phyloP scores from a whole-genome alignment of 1,140 invertebrate genomes.

The Microvelia longipes region DNA sequence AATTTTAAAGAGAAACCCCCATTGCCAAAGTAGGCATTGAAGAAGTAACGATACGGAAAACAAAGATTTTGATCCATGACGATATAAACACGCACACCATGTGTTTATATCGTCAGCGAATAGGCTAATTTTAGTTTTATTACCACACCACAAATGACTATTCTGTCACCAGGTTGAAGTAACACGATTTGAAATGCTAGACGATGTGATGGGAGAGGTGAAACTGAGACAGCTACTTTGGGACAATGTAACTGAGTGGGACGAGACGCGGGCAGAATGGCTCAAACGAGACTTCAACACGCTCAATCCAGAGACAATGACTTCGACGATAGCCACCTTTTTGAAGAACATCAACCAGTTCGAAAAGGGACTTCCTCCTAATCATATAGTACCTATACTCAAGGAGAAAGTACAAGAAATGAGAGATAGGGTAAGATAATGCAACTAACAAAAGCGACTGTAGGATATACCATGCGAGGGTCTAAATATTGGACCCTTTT shows the following conservation, averaged over 20 bases:
- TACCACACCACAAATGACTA: no score
- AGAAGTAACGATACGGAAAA: no score
- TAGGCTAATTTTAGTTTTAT: no score
- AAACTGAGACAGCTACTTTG: constrained; percentile 61
- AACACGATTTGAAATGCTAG: constrained; percentile 59
- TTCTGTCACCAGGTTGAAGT: constrained; percentile 66
- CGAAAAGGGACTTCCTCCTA: constrained; percentile 39
- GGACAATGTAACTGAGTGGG: constrained; percentile 58
- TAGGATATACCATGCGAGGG: no score
- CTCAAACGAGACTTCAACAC: constrained; percentile 46
- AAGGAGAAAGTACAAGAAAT: constrained; percentile 60
- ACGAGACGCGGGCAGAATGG: constrained; percentile 41
- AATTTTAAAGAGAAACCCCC: no score
- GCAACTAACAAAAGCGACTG: no score
- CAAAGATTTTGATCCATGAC: no score
- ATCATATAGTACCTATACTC: constrained; percentile 55
- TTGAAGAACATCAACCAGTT: constrained; percentile 42
- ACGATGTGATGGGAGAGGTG: constrained; percentile 57
- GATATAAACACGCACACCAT: no score
- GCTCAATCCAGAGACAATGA: constrained; percentile 54
- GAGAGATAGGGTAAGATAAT: constrained; percentile 45
- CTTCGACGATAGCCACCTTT: constrained; percentile 43
- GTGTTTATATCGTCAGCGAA: no score
- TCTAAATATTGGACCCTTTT: no score
- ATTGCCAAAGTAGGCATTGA: no score